Percentiles rank a stretch among this genome's conserved stretches.
Evolutionary conservation across 2,113 vertebrate genomes (phyloP).

Genomic region (Melanerpes formicivorus): DNA sequence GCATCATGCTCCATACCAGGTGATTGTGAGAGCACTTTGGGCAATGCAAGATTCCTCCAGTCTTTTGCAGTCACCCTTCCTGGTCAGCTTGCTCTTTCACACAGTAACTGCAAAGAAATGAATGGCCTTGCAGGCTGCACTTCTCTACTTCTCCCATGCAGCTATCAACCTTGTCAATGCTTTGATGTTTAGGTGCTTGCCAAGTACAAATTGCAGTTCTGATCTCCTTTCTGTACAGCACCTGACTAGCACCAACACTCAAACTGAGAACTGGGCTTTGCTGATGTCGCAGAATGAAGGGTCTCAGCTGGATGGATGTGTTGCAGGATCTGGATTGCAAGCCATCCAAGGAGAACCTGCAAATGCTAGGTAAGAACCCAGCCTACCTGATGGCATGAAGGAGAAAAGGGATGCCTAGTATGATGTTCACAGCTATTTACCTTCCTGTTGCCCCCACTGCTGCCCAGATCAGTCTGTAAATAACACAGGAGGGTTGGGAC

Average conservation of each 20-base stretch:
- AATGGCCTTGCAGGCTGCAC: not conserved
- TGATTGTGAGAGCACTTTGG: not conserved
- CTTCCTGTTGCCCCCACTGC: accelerated
- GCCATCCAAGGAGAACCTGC: not conserved
- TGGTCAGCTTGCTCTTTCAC: not conserved
- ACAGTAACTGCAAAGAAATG: not conserved
- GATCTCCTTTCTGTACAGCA: not conserved
- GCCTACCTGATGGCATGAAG: accelerated
- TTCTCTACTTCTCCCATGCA: not conserved
- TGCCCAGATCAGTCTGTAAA: not conserved
- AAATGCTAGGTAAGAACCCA: not conserved
- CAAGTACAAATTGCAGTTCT: not conserved
- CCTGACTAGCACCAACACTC: not conserved
- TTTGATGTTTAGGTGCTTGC: not conserved
- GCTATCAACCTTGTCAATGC: not conserved
- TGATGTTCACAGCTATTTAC: not conserved
- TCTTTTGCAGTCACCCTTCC: not conserved
- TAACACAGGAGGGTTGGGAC: not conserved
- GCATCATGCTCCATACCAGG: not conserved
- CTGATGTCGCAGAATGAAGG: not conserved
- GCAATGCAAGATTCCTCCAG: not conserved
- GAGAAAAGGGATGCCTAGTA: not conserved
- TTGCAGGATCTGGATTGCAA: not conserved
- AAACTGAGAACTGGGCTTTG: not conserved
- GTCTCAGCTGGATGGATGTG: not conserved